phyloP scores from a whole-genome alignment of 1,140 invertebrate species.

The Bilobella aurantiaca region DNA sequence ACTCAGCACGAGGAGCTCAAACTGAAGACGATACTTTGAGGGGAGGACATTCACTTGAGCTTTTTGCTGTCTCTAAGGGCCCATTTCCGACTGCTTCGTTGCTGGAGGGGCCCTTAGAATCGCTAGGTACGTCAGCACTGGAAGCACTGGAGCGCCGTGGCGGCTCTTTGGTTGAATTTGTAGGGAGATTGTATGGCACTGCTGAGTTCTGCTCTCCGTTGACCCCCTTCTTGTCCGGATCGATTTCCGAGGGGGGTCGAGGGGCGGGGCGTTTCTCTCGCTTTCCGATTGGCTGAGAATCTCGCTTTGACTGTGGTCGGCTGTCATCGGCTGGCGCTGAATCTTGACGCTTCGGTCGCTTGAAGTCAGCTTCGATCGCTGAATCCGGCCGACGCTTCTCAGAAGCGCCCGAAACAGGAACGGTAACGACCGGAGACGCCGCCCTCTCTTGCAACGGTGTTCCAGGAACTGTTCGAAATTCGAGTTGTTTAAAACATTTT shows the following conservation, averaged over 20 bases:
- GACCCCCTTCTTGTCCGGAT: neutral
- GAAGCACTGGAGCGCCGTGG: neutral
- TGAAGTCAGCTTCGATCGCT: conserved; percentile 16
- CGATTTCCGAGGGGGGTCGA: conserved; percentile 43
- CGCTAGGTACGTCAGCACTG: neutral
- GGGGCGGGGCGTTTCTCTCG: conserved; percentile 59
- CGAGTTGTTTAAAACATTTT: too few relatives aligned
- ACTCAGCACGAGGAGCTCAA: conserved; percentile 94
- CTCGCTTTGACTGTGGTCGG: neutral
- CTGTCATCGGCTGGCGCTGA: conserved; percentile 14
- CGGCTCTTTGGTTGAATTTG: neutral
- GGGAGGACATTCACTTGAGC: too few relatives aligned
- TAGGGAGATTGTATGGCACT: neutral
- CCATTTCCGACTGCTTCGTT: too few relatives aligned
- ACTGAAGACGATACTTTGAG: conserved; percentile 80
- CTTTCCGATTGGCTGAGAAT: conserved; percentile 12
- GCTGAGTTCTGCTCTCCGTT: conserved; percentile 1
- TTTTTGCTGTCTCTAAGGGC: too few relatives aligned
- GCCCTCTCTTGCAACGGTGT: too few relatives aligned
- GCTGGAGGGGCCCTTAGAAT: too few relatives aligned
- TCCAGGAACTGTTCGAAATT: too few relatives aligned
- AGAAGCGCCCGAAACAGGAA: too few relatives aligned
- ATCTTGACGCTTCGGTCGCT: conserved; percentile 27
- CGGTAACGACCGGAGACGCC: too few relatives aligned
- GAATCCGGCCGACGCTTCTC: conserved; percentile 20